These are phyloP conservation scores for Lasioglossum lativentre DNA, from an alignment of 2,888 invertebrate genomes.

Conservation along the genomic window DNA sequence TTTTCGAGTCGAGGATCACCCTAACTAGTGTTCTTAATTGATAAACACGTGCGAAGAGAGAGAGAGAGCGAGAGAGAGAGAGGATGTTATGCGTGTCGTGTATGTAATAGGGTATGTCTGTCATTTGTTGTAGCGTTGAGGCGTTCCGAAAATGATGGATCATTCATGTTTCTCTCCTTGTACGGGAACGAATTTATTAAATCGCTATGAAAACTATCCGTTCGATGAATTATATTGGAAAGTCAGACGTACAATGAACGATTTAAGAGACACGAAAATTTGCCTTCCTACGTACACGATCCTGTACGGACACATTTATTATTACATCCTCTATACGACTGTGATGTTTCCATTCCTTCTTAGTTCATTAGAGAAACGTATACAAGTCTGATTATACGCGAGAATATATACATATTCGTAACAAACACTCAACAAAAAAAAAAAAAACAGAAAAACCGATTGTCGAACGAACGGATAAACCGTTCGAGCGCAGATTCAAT, in stretches of 20 bases:
- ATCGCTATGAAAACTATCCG: conserved; percentile 57
- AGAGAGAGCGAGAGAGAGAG: neutral
- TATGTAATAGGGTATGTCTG: conserved; percentile 36
- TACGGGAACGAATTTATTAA: conserved; percentile 62
- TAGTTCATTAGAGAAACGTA: conserved; percentile 65
- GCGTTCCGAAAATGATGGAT: conserved; percentile 50
- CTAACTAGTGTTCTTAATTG: conserved; percentile 31
- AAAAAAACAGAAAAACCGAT: neutral
- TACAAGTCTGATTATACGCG: conserved; percentile 55
- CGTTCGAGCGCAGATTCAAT: conserved; percentile 27
- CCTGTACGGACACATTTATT: conserved; percentile 59
- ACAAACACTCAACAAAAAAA: neutral
- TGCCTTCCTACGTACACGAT: conserved; percentile 60
- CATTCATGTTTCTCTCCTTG: conserved; percentile 58
- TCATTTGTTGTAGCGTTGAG: conserved; percentile 49
- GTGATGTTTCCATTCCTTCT: conserved; percentile 72
- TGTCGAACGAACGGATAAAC: conserved; percentile 6
- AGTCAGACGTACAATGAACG: conserved; percentile 52
- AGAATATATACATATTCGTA: conserved; percentile 27
- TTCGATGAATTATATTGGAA: conserved; percentile 58
- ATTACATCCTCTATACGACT: conserved; percentile 72
- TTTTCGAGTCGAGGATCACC: conserved; percentile 13
- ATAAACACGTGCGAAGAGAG: conserved; percentile 24
- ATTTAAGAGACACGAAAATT: conserved; percentile 37
- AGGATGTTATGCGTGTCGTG: conserved; percentile 44